A percentile compares a stretch with the other conserved stretches of the same genome.
These are phyloP conservation scores for Nasonia longicornis DNA, from an alignment of 1,140 invertebrate species.

Conservation along the genomic window DNA sequence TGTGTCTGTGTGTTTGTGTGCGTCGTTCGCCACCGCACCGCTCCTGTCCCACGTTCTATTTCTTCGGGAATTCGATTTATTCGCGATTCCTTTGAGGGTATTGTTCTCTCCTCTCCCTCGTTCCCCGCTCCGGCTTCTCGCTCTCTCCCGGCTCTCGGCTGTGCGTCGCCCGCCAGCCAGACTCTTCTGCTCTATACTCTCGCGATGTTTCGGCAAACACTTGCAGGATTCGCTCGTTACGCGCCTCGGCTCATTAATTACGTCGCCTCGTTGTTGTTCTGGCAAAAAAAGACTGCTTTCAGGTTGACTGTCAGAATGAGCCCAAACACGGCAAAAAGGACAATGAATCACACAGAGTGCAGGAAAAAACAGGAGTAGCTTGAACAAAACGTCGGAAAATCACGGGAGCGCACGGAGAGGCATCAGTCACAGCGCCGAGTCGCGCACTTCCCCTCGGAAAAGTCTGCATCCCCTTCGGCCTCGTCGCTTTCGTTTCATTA, in stretches of 20 bases:
- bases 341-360: slow-evolving; percentile 34
- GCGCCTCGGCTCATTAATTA: neutral
- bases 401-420: neutral
- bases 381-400: slow-evolving; percentile 26
- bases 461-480: slow-evolving; percentile 15
- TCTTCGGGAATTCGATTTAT: slow-evolving; percentile 45
- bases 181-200: neutral
- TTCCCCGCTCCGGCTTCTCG: neutral
- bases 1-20: neutral
- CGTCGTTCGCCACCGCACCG: neutral
- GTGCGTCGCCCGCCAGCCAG: neutral
- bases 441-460: slow-evolving; percentile 31
- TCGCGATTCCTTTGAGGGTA: slow-evolving; percentile 45
- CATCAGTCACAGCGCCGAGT: slow-evolving; percentile 25
- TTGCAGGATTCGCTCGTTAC: neutral
- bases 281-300: neutral
- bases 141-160: too few relatives aligned
- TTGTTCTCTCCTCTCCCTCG: slow-evolving; percentile 33
- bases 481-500: slow-evolving; percentile 32
- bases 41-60: slow-evolving; percentile 40
- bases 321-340: neutral
- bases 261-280: neutral
- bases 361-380: neutral
- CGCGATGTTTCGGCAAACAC: neutral
- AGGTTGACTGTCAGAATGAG: neutral